Evolutionary conservation across 2,797 vertebrate genomes (phyloP).

Genomic region (Thripadectes ignobilis): DNA sequence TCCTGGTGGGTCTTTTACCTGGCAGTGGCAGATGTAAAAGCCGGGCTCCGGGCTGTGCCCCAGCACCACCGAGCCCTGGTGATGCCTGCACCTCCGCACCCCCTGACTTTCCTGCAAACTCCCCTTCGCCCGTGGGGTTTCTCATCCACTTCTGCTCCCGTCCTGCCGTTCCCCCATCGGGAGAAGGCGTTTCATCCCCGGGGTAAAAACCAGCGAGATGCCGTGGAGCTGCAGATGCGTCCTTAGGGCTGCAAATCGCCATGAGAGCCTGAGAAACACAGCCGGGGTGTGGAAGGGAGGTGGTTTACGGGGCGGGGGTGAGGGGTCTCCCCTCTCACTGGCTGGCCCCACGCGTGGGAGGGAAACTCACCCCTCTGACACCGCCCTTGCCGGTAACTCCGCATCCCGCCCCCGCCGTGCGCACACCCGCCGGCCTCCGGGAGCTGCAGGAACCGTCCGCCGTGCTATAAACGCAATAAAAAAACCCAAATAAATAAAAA

Average conservation of each 20-base stretch:
- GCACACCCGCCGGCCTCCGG: not conserved
- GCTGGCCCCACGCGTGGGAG: not conserved
- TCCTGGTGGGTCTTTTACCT: not conserved
- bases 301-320: not conserved
- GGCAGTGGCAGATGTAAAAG: not conserved
- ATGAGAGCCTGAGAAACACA: not conserved
- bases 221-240: not conserved
- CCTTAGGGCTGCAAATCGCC: not conserved
- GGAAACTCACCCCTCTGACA: not conserved
- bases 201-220: not conserved
- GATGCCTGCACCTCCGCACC: not conserved
- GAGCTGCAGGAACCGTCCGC: not conserved
- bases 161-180: accelerated
- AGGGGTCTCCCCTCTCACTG: not conserved
- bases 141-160: not conserved
- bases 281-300: not conserved
- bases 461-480: not conserved
- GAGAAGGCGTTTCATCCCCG: not conserved
- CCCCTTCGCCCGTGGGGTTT: not conserved
- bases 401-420: not conserved
- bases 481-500: not conserved
- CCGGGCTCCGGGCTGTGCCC: not conserved
- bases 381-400: not conserved
- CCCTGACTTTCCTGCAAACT: not conserved
- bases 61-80: not conserved